These are phyloP conservation scores for Lanius ludovicianus DNA, from an alignment of 2,113 vertebrate genomes.

Conservation along the genomic window DNA sequence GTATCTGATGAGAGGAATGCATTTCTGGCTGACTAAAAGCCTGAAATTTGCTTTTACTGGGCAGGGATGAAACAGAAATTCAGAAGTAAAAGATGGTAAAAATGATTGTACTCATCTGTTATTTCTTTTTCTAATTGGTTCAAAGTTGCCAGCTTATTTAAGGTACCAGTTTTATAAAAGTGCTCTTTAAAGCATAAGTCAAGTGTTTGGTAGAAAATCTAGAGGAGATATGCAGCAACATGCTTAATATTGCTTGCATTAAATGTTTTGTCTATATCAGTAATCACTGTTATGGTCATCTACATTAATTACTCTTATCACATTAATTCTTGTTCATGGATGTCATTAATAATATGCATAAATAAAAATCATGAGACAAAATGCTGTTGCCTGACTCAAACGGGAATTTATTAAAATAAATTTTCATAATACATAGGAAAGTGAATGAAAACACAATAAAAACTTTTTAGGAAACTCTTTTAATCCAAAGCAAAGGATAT, in stretches of 20 bases:
- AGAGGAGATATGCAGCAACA: background rate
- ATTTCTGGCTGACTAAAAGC: background rate
- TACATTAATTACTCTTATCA: background rate
- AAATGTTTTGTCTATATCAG: background rate
- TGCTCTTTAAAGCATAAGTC: background rate
- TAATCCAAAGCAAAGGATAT: background rate
- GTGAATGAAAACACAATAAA: background rate
- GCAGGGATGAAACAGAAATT: background rate
- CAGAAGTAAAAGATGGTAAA: background rate
- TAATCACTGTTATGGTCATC: background rate
- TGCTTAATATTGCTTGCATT: background rate
- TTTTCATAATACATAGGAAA: background rate
- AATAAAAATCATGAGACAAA: background rate
- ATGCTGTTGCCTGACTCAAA: background rate
- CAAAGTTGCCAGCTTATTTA: background rate
- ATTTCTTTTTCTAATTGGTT: background rate
- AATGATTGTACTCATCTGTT: background rate
- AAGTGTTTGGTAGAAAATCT: background rate
- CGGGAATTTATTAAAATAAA: background rate
- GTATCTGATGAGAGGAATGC: background rate
- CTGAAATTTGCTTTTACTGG: background rate
- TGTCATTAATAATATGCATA: background rate
- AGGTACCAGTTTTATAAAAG: background rate
- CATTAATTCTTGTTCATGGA: background rate
- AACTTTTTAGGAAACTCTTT: background rate